Evolutionary conservation across 2,113 vertebrate species (phyloP), one percentile per base, ranked within the genome.

Genomic region (Pao palembangensis): DNA sequence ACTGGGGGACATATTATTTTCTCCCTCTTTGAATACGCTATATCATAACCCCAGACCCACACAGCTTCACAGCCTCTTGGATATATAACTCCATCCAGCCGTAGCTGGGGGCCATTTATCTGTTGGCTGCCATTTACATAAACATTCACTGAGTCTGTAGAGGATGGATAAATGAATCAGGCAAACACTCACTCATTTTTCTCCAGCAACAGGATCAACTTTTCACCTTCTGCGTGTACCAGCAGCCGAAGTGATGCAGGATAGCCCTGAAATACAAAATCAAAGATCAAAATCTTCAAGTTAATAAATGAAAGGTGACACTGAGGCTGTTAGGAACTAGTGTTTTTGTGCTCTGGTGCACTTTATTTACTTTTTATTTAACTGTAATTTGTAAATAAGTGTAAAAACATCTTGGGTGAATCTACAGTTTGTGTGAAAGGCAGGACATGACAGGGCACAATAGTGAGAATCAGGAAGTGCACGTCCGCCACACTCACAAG

Each of bases 101-200:
- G 31, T 20, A 12, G 42, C 52, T 6, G 6, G 38, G 48, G 54
- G 63, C 15, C 15, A n/a, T 73, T 69, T 64, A 67, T 67, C 51
- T 67, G 42, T 61, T 67, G 44, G 63, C 25, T 62, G 28, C 58
- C 46, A 83, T 75, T 61, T 65, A 51, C 53, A 67, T 51, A 63
- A 55, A 65, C 50, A 65, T 64, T 16, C 8, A 23, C 17, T 69
- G n/a, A 14, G 23, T 14, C 43, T 18, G 44, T 47, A 42, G 28
- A 51, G 15, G 52, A 18, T 55, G 55, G 52, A 41, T 17, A 34
- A 60, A 53, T 59, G 1, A 64, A 58, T 67, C 28, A 12, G 1
- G 56, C 18, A 31, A 38, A 42, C 67, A 88, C 91, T 91, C 82
- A 92, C 91, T 95, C 90, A 12, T 98, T 98, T 85, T 94, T 94